Conservation (phyloP, 2,113 vertebrate genomes). For the Egretta garzetta region DNA sequence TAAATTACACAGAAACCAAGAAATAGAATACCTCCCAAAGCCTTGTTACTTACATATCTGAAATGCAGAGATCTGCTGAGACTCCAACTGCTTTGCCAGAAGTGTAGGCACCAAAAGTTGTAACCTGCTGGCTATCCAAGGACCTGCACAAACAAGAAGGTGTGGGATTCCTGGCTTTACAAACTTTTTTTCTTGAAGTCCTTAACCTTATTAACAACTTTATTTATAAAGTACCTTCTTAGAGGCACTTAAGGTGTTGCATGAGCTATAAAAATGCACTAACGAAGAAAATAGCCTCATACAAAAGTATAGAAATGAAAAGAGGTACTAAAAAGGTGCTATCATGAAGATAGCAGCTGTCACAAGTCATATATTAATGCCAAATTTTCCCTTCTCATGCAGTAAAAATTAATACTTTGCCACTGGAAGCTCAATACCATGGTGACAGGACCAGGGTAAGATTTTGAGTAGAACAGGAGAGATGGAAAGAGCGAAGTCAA, state of each 20-base stretch:
- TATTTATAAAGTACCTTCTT: neutral
- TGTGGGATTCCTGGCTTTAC: neutral
- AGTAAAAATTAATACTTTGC: constrained; percentile 3
- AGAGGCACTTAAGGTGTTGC: neutral
- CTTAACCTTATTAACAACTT: constrained; percentile 27
- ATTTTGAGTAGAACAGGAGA: neutral
- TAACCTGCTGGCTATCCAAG: neutral
- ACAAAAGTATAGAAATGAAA: constrained; percentile 8
- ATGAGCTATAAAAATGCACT: neutral
- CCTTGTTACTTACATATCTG: neutral
- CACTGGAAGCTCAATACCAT: neutral
- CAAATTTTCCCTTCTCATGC: neutral
- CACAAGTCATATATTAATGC: neutral
- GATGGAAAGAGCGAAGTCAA: neutral
- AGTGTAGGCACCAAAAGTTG: neutral
- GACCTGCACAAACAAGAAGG: neutral
- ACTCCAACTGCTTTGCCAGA: neutral
- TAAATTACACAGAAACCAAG: neutral
- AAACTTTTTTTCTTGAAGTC: neutral
- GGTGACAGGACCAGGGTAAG: neutral
- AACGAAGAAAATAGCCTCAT: constrained; percentile 31
- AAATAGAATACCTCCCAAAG: neutral
- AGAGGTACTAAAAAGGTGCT: neutral
- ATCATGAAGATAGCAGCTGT: neutral
- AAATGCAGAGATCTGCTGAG: neutral